Evolutionary conservation across 2,888 invertebrate species (phyloP).

Genomic region (Pelosia muscerda): DNA sequence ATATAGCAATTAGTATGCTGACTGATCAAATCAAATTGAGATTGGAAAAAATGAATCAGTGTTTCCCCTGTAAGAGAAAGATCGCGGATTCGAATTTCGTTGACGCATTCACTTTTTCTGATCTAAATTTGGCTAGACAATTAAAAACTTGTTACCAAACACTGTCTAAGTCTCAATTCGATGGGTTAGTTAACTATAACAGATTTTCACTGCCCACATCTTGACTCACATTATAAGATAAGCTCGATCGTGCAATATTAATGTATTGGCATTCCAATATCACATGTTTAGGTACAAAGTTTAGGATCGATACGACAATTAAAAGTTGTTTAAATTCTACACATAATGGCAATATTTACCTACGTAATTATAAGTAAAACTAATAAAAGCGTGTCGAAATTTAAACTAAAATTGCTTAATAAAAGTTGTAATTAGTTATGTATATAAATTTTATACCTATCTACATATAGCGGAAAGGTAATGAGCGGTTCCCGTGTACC

Average conservation of each 20-base stretch:
- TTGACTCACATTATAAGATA: not conserved
- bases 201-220: too few relatives aligned
- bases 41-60: too few relatives aligned
- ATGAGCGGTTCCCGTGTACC: conserved; percentile 8
- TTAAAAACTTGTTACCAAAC: too few relatives aligned
- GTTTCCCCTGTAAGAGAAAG: too few relatives aligned
- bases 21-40: too few relatives aligned
- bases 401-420: not conserved
- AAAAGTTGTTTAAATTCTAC: not conserved
- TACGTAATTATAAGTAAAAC: not conserved
- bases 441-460: not conserved
- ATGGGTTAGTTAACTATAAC: not conserved
- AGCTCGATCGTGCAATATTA: too few relatives aligned
- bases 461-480: not conserved
- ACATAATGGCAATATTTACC: not conserved
- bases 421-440: not conserved
- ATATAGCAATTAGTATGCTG: too few relatives aligned
- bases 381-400: not conserved
- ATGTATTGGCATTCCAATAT: not conserved
- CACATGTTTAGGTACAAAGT: not conserved
- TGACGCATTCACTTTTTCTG: too few relatives aligned
- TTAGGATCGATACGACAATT: not conserved
- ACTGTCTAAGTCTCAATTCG: not conserved
- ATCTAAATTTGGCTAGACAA: too few relatives aligned
- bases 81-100: too few relatives aligned